Base-by-base conservation (phyloP, 53 echinoderm and acorn worm genomes). In the Hippasteria phrygiana region DNA sequence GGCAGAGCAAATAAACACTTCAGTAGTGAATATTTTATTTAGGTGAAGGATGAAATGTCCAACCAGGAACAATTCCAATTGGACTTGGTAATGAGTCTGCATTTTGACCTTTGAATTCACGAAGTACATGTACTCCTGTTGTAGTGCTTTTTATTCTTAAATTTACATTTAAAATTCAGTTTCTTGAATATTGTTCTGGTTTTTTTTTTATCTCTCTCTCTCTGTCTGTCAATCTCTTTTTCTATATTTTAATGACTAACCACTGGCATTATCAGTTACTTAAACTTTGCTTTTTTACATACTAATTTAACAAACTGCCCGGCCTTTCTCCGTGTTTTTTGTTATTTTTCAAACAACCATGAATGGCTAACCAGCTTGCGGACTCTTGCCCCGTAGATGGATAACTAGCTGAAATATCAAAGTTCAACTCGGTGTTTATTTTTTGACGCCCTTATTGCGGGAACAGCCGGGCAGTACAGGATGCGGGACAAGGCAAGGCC, bases 371-470 rank as follows among this genome's bases (percentile, higher is more conserved):
- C 69, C 36, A 35, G 35, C 18, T 35, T 11, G 22, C 12, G 43
- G 73, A 43, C 73, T 73, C 73, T 26, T 13, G 27, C 16, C 43
- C 2, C 18, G 73, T n/a, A 1, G 42, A 41, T 43, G 73, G 73
- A 41, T 85, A 70, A 51, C 53, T 51, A 28, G 51, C 71, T 70
- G 70, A 85, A 85, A 85, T 85, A 85, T 85, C 85, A 85, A 85
- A 85, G 85, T 85, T 85, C 85, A 85, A 34, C 50, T 85, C 71
- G 6, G 47, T 85, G 85, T 85, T 85, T 70, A 85, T 85, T 85
- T 85, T 69, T 35, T 33, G 38, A 27, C 22, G 20, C 35, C 71
- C 70, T 85, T 85, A 85, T 85, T 50, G 37, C 43, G 28, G 85
- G 36, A 67, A 1, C 14, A 35, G 16, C 34, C 38, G 47, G 26